Base-by-base conservation (phyloP, 2,888 invertebrate genomes). In the Cheilosia pagana region DNA sequence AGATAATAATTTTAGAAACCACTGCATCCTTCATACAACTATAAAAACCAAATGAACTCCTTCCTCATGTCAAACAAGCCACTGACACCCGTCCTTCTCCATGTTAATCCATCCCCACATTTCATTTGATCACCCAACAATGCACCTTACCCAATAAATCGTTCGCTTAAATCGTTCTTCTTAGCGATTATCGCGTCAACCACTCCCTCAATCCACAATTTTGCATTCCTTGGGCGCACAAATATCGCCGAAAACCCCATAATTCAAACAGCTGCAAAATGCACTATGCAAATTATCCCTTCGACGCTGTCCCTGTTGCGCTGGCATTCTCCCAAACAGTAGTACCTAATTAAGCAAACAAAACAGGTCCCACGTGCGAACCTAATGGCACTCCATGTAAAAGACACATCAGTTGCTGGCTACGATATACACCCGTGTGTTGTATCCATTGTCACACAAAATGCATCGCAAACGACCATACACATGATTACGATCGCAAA, bases 321-420 rank as follows among this genome's bases (percentile, higher is more conserved):
- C 25, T n/a, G 1, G 8, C 8, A 35, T 57, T 19, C 35, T 23
- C 57, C 65, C 67, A 63, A 63, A 75, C 75, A 75, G 63, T 67
- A 75, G 70, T n/a, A n/a, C 25, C 57, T 85, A 75, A 85, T 85
- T 85, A 81, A 85, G 85, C 39, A 85, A 75, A 81, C 85, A 85
- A 71, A 76, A 75, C 85, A 85, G 85, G 85, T 85, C 85, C 75
- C 75, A 85, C 85, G 81, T 71, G 75, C 85, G 65, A 85, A 81
- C 85, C 85, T 43, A 81, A 81, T 81, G 81, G 85, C 59, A 85
- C 79, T 85, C 75, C 79, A 81, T 85, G 85, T 81, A 81, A 85
- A 85, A 71, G 23, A 52, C 81, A 70, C 71, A 81, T 85, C 71
- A 76, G 76, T 39, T 62, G 28, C 45, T 62, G 28, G 8, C 60